Percentiles rank a stretch among this genome's conserved stretches.
Evolutionary conservation across 2,797 vertebrate species (phyloP).

Genomic region (Megalops cyprinoides): DNA sequence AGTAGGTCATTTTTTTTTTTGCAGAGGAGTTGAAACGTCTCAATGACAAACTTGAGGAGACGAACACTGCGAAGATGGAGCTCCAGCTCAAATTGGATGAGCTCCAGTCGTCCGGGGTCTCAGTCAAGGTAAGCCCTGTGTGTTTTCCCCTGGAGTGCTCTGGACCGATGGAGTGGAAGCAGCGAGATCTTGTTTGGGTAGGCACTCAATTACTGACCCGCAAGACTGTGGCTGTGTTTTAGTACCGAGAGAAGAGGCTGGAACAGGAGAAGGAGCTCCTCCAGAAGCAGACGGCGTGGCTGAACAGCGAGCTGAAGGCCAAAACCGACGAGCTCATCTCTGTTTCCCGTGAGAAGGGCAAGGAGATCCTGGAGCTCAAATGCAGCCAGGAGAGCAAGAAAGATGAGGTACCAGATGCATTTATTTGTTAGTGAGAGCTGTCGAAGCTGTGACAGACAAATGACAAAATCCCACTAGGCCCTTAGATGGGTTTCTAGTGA

Average conservation of each 20-base stretch:
- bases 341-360: constrained; percentile 84
- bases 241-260: constrained; percentile 91
- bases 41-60: constrained; percentile 87
- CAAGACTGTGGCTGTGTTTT: constrained; percentile 18
- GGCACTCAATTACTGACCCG: too few relatives aligned
- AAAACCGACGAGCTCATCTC: constrained; percentile 90
- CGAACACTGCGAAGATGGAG: constrained; percentile 84
- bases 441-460: too few relatives aligned
- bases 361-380: constrained; percentile 86
- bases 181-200: not conserved
- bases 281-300: constrained; percentile 86
- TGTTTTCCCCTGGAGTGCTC: not conserved
- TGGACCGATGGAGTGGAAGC: not conserved
- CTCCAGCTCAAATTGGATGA: constrained; percentile 91
- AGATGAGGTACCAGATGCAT: constrained; percentile 78
- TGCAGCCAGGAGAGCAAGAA: constrained; percentile 83
- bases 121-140: constrained; percentile 78
- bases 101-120: constrained; percentile 86
- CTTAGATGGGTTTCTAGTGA: too few relatives aligned
- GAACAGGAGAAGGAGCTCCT: constrained; percentile 92
- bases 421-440: too few relatives aligned
- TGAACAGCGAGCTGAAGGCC: constrained; percentile 83
- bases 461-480: too few relatives aligned
- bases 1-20: not conserved
- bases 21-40: constrained; percentile 88